A percentile compares a stretch with the other conserved stretches of the same genome.
These are phyloP conservation scores for Netelia virgata DNA, from an alignment of 2,888 invertebrate genomes.

Conservation along the genomic window DNA sequence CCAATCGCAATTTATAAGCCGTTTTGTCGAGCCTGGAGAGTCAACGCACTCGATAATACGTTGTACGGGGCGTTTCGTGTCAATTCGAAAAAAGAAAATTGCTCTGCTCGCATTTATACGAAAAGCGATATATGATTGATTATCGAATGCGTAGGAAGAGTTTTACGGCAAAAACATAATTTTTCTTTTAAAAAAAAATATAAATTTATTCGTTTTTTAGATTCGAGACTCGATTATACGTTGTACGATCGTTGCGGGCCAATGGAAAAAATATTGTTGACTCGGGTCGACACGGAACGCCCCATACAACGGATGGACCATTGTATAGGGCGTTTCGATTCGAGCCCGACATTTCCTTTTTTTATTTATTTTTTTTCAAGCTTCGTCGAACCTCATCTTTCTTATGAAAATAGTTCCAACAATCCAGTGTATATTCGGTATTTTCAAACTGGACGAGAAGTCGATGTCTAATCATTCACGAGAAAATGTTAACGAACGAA, in stretches of 20 bases:
- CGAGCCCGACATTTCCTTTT: too few relatives aligned
- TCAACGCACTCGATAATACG: constrained; percentile 7
- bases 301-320: not conserved
- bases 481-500: constrained; percentile 49
- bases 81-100: not conserved
- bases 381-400: constrained; percentile 24
- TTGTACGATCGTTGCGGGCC: too few relatives aligned
- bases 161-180: too few relatives aligned
- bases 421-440: constrained; percentile 14
- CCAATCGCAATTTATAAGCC: constrained; percentile 65
- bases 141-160: too few relatives aligned
- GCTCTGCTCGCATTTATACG: not conserved
- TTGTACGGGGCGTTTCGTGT: not conserved
- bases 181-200: too few relatives aligned
- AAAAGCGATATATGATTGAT: too few relatives aligned
- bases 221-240: too few relatives aligned
- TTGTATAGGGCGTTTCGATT: not conserved
- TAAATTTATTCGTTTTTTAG: too few relatives aligned
- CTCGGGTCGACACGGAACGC: too few relatives aligned
- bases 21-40: constrained; percentile 47
- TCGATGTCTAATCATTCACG: constrained; percentile 49
- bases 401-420: not conserved
- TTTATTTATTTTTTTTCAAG: not conserved
- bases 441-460: constrained; percentile 50
- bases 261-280: too few relatives aligned